Evolutionary conservation across 2,113 vertebrate species (phyloP), one percentile per base, ranked within the genome.

Genomic region (Tetrao urogallus): DNA sequence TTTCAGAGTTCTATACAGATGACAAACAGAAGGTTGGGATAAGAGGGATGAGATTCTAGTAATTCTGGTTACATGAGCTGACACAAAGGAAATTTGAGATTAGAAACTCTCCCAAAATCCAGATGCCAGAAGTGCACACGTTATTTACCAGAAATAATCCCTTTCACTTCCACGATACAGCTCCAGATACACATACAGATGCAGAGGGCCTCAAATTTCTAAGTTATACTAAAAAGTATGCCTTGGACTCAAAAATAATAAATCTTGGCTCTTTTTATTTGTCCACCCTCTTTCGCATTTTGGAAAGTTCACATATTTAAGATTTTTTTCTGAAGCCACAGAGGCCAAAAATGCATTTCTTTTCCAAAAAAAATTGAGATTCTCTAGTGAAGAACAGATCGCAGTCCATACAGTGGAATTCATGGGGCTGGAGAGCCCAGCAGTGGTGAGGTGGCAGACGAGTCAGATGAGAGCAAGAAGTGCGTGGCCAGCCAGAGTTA

Each of bases 31-130:
- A 58, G 47, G 82, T 24, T 88, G 67, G 60, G 79, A 42, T 79
- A 82, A 87, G 48, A 84, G 47, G 25, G 60, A 74, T 28, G 32
- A 34, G 58, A 32, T 79, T 30, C 80, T 94, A 70, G 38, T 92
- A 84, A 90, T 90, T 77, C 48, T 4, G 11, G 65, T 47, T 92
- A 79, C 69, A 77, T 76, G 79, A 75, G 70, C 91, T 85, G 80
- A 75, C 66, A 79, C 67, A 92, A 94, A 91, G 90, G 89, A 93
- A 95, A 94, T 43, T 32, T 48, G 76, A 82, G 38, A 92, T 47
- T 43, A 73, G 60, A 54, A 85, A 32, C 28, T 40, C 50, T 65
- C 30, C 45, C 13, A n/a, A 81, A 27, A 74, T 14, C 18, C 70
- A 66, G 45, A 85, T 54, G 40, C 75, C 65, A 82, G 40, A 47